Evolutionary conservation across 2,113 vertebrate genomes (phyloP).

Genomic region (Pogona vitticeps): DNA sequence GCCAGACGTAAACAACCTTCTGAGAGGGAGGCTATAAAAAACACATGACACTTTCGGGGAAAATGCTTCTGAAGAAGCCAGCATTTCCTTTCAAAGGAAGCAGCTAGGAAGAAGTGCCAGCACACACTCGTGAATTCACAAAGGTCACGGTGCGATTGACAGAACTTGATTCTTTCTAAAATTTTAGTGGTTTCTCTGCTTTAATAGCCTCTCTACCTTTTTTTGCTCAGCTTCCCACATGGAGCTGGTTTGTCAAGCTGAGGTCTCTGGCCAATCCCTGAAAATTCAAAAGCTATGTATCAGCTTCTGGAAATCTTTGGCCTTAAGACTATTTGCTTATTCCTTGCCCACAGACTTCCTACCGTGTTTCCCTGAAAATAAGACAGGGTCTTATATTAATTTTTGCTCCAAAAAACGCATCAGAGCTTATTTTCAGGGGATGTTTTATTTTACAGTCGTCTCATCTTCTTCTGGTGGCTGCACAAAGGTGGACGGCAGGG

Average conservation of each 20-base stretch:
- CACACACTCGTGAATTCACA: neutral
- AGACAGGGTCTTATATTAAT: too few relatives aligned
- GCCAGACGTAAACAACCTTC: fast-evolving
- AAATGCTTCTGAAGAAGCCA: neutral
- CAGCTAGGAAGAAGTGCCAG: neutral
- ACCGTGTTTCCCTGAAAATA: neutral
- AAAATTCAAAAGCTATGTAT: neutral
- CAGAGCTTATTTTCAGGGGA: too few relatives aligned
- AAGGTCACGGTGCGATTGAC: neutral
- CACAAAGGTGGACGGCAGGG: too few relatives aligned
- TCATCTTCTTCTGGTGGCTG: too few relatives aligned
- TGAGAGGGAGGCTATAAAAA: neutral
- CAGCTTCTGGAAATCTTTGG: too few relatives aligned
- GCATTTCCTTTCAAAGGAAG: neutral
- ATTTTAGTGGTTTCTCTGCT: neutral
- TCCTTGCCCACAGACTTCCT: too few relatives aligned
- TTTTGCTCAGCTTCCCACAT: too few relatives aligned
- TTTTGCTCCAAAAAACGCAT: too few relatives aligned
- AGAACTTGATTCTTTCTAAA: neutral
- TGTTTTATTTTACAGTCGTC: too few relatives aligned
- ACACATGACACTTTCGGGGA: neutral
- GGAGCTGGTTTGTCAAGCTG: too few relatives aligned
- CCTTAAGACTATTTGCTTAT: too few relatives aligned
- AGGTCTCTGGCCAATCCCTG: neutral
- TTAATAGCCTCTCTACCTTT: fast-evolving